These are phyloP conservation scores for Psephotus haematonotus DNA, from an alignment of 2,113 vertebrate genomes.

Conservation along the genomic window DNA sequence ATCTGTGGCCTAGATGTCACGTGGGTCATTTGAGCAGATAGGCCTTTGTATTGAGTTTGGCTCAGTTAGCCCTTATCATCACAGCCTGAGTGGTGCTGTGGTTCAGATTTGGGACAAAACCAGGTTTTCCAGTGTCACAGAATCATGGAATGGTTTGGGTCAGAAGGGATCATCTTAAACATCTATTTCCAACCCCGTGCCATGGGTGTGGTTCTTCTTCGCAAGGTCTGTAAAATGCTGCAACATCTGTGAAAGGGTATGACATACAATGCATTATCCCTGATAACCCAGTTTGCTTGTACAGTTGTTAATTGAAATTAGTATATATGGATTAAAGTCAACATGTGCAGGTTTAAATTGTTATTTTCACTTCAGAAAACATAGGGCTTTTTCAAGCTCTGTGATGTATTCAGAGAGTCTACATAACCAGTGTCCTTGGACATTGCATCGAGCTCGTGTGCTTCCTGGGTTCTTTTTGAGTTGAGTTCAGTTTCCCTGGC, in stretches of 20 bases:
- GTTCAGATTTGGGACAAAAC: not conserved
- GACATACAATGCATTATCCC: not conserved
- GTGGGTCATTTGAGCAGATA: not conserved
- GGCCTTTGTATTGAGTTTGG: not conserved
- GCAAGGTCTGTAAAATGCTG: not conserved
- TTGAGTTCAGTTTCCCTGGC: not conserved
- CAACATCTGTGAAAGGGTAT: rapidly evolving
- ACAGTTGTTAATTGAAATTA: not conserved
- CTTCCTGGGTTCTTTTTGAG: rapidly evolving
- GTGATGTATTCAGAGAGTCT: too few relatives aligned
- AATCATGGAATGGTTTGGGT: not conserved
- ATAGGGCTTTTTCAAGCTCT: not conserved
- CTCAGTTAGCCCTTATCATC: not conserved
- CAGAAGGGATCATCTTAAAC: not conserved
- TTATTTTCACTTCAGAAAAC: not conserved
- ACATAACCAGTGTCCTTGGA: not conserved
- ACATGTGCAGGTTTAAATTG: not conserved
- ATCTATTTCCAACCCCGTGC: not conserved
- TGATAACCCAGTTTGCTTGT: not conserved
- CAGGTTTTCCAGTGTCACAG: not conserved
- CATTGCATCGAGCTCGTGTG: not conserved
- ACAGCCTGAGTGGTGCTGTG: not conserved
- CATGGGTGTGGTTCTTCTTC: not conserved
- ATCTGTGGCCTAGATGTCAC: not conserved
- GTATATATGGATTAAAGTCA: not conserved